Evolutionary conservation across 1,140 invertebrate species (phyloP).

Genomic region (Drosophila albomicans): DNA sequence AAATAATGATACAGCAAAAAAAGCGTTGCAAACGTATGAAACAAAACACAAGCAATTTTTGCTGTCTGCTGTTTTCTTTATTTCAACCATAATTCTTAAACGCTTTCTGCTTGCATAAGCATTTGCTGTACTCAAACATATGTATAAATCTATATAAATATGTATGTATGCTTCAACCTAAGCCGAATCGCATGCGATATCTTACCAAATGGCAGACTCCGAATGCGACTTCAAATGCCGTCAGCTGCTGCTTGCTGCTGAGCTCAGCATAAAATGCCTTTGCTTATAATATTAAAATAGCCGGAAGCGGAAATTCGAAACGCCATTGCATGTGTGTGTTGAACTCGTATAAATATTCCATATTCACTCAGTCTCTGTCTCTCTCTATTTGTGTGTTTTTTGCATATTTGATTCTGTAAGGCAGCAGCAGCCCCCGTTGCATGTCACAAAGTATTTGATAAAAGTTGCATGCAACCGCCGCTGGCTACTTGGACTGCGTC

Average conservation of each 20-base stretch:
- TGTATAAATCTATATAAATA: conserved; percentile 1
- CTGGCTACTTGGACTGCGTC: conserved; percentile 49
- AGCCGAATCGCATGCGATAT: conserved; percentile 26
- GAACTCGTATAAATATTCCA: conserved; percentile 12
- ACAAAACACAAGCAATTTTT: conserved; percentile 14
- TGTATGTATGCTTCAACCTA: conserved; percentile 17
- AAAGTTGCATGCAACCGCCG: conserved; percentile 67
- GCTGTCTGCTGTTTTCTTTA: conserved; percentile 19
- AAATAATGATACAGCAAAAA: not conserved
- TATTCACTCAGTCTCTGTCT: not conserved
- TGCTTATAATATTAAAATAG: conserved; percentile 80
- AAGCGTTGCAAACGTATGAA: conserved; percentile 1
- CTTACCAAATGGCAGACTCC: conserved; percentile 49
- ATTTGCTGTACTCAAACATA: conserved; percentile 35
- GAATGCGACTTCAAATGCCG: conserved; percentile 7
- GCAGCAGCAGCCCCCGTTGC: conserved; percentile 40
- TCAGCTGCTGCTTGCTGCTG: conserved; percentile 59
- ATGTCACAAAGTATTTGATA: conserved; percentile 77
- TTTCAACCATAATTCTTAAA: conserved; percentile 62
- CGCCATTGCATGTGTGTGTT: conserved; percentile 62
- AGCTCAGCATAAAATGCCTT: conserved; percentile 74
- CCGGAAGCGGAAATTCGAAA: conserved; percentile 81
- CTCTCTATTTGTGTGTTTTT: conserved; percentile 31
- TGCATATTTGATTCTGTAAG: conserved; percentile 69
- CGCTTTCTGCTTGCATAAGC: conserved; percentile 67